These are phyloP conservation scores for Tetramorium simillimum DNA, from an alignment of 1,140 invertebrate genomes.

Conservation along the genomic window DNA sequence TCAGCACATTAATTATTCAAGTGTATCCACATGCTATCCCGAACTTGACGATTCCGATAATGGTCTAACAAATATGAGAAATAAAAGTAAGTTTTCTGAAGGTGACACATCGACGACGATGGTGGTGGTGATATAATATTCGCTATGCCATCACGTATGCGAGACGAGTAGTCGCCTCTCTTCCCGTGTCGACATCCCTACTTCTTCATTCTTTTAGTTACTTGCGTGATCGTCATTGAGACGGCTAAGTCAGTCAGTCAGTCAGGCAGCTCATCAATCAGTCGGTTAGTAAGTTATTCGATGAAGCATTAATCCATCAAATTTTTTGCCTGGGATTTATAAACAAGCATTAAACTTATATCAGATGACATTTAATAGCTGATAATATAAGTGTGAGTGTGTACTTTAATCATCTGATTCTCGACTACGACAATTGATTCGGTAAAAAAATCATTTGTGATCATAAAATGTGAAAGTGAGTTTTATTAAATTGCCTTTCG, in stretches of 20 bases:
- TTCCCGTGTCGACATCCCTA: conserved; percentile 47
- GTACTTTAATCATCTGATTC: neutral
- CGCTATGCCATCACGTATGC: conserved; percentile 4
- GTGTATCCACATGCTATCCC: neutral
- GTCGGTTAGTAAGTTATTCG: conserved; percentile 63
- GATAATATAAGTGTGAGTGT: neutral
- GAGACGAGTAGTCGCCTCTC: conserved; percentile 46
- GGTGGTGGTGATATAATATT: conserved; percentile 24
- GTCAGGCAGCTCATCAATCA: conserved; percentile 63
- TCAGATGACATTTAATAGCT: neutral
- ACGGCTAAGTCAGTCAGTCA: conserved; percentile 51
- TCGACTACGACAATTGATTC: neutral
- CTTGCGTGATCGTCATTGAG: conserved; percentile 27
- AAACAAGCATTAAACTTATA: neutral
- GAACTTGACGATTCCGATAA: neutral
- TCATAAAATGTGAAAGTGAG: neutral
- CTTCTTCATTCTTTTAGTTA: conserved; percentile 38
- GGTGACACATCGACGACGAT: no score
- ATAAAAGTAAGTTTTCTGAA: neutral
- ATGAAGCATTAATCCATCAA: conserved; percentile 19
- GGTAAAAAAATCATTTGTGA: neutral
- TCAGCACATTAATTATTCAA: neutral
- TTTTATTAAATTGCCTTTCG: neutral
- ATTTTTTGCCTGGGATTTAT: neutral
- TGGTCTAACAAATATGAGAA: neutral